phyloP scores from a whole-genome alignment of 2,113 vertebrate genomes.

The Phalacrocorax pelagicus region DNA sequence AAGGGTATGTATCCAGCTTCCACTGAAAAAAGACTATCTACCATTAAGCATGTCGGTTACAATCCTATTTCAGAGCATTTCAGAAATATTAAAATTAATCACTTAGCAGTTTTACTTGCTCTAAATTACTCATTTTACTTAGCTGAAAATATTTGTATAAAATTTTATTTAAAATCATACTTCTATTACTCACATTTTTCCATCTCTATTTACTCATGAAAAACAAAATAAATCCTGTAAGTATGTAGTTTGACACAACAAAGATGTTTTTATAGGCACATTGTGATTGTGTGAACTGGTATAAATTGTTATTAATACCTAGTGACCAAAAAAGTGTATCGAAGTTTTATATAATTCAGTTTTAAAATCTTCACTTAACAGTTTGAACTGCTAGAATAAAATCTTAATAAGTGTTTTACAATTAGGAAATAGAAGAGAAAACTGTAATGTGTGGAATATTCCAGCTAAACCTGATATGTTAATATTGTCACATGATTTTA shows the following conservation, averaged over 20 bases:
- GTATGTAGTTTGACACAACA: accelerated
- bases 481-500: neutral
- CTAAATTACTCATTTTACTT: neutral
- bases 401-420: neutral
- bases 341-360: neutral
- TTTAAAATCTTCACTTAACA: neutral
- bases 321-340: neutral
- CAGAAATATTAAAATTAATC: neutral
- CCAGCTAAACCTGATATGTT: neutral
- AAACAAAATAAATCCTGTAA: neutral
- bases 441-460: neutral
- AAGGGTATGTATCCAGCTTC: neutral
- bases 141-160: neutral
- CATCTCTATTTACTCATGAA: neutral
- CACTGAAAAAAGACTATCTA: neutral
- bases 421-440: neutral
- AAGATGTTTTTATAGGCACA: neutral
- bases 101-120: neutral
- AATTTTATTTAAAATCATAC: neutral
- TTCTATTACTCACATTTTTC: neutral
- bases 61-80: neutral
- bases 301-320: neutral
- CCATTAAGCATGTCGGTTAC: neutral
- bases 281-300: neutral
- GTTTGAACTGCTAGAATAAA: neutral